A percentile compares a stretch with the other conserved stretches of the same genome.
phyloP scores from a whole-genome alignment of 2,113 vertebrate species.

The Silurus glanis region DNA sequence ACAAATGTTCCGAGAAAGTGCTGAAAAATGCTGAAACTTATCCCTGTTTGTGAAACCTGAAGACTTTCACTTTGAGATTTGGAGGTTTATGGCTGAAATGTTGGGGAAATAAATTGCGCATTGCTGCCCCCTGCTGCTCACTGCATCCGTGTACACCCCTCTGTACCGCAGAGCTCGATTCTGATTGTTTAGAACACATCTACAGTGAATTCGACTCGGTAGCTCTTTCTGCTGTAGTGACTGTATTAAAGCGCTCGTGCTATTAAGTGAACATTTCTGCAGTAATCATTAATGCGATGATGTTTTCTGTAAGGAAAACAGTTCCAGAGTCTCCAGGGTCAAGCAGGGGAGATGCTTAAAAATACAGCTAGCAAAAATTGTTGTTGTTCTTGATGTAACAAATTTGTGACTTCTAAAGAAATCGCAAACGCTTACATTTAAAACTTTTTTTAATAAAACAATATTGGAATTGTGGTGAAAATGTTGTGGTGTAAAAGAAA shows the following conservation, averaged over 20 bases:
- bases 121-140: background rate
- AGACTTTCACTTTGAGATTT: background rate
- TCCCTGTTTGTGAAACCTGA: background rate
- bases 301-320: background rate
- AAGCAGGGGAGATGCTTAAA: too few relatives aligned
- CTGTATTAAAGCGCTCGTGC: background rate
- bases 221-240: background rate
- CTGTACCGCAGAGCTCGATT: background rate
- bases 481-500: background rate
- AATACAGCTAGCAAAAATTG: too few relatives aligned
- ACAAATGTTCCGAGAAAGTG: background rate
- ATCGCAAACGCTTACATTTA: too few relatives aligned
- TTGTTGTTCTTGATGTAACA: too few relatives aligned
- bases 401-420: too few relatives aligned
- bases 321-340: background rate
- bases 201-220: background rate
- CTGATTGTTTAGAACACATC: background rate
- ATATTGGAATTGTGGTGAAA: background rate
- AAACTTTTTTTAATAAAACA: too few relatives aligned
- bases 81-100: background rate
- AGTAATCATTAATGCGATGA: background rate
- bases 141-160: background rate
- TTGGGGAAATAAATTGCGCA: background rate
- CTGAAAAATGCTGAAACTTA: background rate
- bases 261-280: background rate